Evolutionary conservation across 1,140 invertebrate genomes (phyloP).

Genomic region (Marisa cornuarietis): DNA sequence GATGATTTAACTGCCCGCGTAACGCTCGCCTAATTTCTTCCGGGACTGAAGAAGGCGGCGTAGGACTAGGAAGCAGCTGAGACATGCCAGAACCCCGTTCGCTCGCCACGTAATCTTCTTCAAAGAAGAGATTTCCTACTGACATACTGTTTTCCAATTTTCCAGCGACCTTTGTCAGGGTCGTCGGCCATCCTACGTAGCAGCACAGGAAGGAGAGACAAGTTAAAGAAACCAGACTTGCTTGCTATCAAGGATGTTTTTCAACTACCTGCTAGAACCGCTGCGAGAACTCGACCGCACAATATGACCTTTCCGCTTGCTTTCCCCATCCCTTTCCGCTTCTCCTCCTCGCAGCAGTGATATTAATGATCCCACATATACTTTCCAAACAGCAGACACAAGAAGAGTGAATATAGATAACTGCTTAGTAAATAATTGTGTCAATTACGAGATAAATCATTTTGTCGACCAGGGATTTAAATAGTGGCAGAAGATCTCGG

Average conservation of each 20-base stretch:
- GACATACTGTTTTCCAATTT: conserved; percentile 11
- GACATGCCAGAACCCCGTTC: background rate
- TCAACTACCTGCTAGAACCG: background rate
- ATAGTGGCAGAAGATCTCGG: too few relatives aligned
- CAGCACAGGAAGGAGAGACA: background rate
- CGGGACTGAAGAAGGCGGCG: too few relatives aligned
- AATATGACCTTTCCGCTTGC: background rate
- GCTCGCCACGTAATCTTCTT: background rate
- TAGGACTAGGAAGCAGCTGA: background rate
- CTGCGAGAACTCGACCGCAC: too few relatives aligned
- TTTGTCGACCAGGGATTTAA: too few relatives aligned
- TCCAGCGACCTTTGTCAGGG: background rate
- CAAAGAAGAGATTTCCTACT: background rate
- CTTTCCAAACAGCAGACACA: too few relatives aligned
- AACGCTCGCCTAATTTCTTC: too few relatives aligned
- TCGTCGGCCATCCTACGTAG: background rate
- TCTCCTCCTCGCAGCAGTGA: too few relatives aligned
- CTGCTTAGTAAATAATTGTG: too few relatives aligned
- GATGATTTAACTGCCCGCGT: too few relatives aligned
- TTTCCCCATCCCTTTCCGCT: background rate
- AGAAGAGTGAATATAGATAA: too few relatives aligned
- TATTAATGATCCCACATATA: too few relatives aligned
- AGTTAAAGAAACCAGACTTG: conserved; percentile 4
- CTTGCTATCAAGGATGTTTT: background rate
- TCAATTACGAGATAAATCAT: too few relatives aligned